phyloP scores from a whole-genome alignment of 2,888 invertebrate genomes.

The Drosophila atripex region DNA sequence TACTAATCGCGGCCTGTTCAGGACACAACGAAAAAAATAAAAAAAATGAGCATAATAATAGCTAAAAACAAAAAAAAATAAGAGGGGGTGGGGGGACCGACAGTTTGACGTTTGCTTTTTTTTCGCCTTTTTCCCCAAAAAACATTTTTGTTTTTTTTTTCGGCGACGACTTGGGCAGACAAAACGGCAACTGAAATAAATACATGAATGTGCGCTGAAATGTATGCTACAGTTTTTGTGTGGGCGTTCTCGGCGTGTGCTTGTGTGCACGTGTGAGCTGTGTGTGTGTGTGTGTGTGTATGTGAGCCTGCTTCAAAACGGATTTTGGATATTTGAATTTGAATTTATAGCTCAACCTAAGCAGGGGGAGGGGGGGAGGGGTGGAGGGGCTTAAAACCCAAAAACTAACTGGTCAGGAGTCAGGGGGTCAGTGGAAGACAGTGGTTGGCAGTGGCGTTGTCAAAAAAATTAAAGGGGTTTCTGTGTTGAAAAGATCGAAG shows the following conservation, averaged over 20 bases:
- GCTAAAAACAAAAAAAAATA: constrained; percentile 18
- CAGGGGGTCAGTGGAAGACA: background rate
- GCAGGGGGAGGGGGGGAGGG: background rate
- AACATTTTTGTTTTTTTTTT: constrained; percentile 11
- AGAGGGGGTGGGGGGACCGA: constrained; percentile 1
- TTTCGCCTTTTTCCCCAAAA: constrained; percentile 16
- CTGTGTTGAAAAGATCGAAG: no score
- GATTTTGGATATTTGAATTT: constrained; percentile 36
- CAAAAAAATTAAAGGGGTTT: background rate
- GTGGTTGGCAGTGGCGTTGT: background rate
- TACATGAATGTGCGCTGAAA: constrained; percentile 36
- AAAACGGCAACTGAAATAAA: constrained; percentile 40
- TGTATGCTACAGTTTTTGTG: constrained; percentile 34
- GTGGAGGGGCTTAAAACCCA: background rate
- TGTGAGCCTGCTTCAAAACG: constrained; percentile 20
- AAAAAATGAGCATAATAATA: constrained; percentile 31
- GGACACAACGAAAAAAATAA: constrained; percentile 15
- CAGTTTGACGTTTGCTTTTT: constrained; percentile 22
- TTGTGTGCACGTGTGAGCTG: constrained; percentile 12
- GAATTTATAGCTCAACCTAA: constrained; percentile 25
- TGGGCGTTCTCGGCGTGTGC: background rate
- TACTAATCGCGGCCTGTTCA: constrained; percentile 16
- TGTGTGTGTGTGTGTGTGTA: constrained; percentile 20
- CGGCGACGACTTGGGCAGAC: constrained; percentile 35
- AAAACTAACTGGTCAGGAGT: constrained; percentile 9